These are phyloP conservation scores for Lathronympha strigana DNA, from an alignment of 2,888 invertebrate species.

Conservation along the genomic window DNA sequence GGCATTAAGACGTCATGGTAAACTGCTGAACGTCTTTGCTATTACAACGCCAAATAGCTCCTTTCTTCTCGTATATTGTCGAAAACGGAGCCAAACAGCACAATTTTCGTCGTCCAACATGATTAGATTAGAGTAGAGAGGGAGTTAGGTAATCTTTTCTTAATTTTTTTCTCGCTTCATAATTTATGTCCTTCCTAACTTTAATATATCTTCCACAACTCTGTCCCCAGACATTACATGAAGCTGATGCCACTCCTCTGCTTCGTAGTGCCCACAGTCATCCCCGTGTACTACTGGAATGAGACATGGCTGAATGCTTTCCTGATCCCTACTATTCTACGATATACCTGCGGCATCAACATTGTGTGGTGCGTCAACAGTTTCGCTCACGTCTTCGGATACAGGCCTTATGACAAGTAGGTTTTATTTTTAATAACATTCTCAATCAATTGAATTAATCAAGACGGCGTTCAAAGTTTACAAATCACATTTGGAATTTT, in stretches of 20 bases:
- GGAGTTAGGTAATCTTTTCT: too few species aligned
- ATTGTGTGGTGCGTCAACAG: slow-evolving; percentile 97
- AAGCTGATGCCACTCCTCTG: slow-evolving; percentile 90
- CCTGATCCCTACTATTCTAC: slow-evolving; percentile 89
- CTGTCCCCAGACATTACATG: slow-evolving; percentile 85
- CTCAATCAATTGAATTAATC: background rate
- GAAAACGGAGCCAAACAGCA: too few species aligned
- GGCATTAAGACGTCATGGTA: too few species aligned
- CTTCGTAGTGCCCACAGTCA: slow-evolving; percentile 91
- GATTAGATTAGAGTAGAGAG: too few species aligned
- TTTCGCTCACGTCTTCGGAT: slow-evolving; percentile 95
- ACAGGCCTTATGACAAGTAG: slow-evolving; percentile 94
- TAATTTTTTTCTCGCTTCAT: too few species aligned
- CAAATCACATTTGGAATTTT: too few species aligned
- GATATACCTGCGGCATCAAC: slow-evolving; percentile 92
- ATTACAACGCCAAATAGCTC: too few species aligned
- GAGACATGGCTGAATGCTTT: slow-evolving; percentile 89
- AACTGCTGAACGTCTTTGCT: too few species aligned
- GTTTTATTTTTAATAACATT: slow-evolving; percentile 43
- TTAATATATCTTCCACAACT: background rate
- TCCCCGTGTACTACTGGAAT: slow-evolving; percentile 91
- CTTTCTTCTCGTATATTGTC: too few species aligned
- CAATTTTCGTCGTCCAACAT: too few species aligned
- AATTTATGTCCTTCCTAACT: background rate
- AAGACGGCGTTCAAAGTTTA: background rate